Percentiles rank a stretch among this genome's conserved stretches.
phyloP scores from a whole-genome alignment of 1,140 invertebrate genomes.

The Drosophila takahashii region DNA sequence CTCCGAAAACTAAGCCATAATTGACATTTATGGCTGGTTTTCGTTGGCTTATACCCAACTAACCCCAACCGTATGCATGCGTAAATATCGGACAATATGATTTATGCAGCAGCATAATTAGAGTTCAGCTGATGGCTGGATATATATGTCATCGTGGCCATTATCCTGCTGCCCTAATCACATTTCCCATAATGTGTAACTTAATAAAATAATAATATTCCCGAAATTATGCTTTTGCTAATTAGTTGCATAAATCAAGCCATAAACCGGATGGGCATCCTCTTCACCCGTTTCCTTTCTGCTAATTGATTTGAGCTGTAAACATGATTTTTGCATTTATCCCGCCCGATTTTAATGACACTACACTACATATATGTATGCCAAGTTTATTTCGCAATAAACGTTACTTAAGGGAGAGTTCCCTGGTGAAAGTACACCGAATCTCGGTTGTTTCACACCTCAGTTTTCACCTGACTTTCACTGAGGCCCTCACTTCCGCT shows the following conservation, averaged over 20 bases:
- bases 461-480: constrained; percentile 40
- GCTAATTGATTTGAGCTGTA: constrained; percentile 75
- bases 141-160: constrained; percentile 20
- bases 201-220: constrained; percentile 57
- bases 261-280: constrained; percentile 57
- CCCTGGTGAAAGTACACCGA: background rate
- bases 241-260: constrained; percentile 78
- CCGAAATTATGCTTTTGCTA: constrained; percentile 49
- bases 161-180: constrained; percentile 33
- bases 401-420: constrained; percentile 9
- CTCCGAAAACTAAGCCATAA: constrained; percentile 24
- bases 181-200: constrained; percentile 17
- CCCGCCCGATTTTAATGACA: constrained; percentile 67
- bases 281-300: background rate
- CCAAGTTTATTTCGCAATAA: constrained; percentile 43
- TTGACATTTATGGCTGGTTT: constrained; percentile 48
- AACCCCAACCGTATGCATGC: constrained; percentile 20
- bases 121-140: constrained; percentile 10
- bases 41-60: constrained; percentile 22
- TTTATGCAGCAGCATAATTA: constrained; percentile 50
- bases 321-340: constrained; percentile 78
- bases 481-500: constrained; percentile 40
- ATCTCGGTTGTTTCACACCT: constrained; percentile 47
- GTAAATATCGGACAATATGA: constrained; percentile 27
- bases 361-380: constrained; percentile 19